Conservation (phyloP, 1,140 invertebrate species). For the Choristoneura fumiferana region DNA sequence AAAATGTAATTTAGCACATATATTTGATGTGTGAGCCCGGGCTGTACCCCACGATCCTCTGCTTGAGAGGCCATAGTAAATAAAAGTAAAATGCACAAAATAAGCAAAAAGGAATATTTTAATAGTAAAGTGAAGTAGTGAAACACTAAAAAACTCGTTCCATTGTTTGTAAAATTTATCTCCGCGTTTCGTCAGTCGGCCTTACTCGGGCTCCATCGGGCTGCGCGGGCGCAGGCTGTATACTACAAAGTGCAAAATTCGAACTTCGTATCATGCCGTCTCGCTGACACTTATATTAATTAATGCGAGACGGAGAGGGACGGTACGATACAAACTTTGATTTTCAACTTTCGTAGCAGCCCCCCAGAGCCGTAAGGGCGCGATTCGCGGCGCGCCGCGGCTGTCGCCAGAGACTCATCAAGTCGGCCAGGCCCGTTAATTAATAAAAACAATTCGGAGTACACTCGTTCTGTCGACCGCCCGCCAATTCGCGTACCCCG, state of each 20-base stretch:
- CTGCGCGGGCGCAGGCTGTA: no score
- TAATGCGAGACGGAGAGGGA: no score
- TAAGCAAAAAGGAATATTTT: slow-evolving; percentile 18
- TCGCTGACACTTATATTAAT: no score
- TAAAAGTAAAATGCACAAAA: not conserved
- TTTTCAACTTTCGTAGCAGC: no score
- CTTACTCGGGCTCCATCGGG: not conserved
- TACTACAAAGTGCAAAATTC: no score
- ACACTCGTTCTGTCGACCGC: slow-evolving; percentile 72
- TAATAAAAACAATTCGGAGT: slow-evolving; percentile 74
- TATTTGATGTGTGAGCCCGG: no score
- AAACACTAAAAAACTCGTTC: slow-evolving; percentile 28
- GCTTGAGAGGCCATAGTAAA: no score
- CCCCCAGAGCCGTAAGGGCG: slow-evolving; percentile 24
- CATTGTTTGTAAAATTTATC: slow-evolving; percentile 38
- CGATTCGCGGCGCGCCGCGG: slow-evolving; percentile 15
- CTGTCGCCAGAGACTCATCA: slow-evolving; percentile 47
- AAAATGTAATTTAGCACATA: no score
- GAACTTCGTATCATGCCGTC: no score
- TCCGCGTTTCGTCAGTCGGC: slow-evolving; percentile 20
- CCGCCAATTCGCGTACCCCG: slow-evolving; percentile 72
- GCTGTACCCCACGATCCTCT: no score
- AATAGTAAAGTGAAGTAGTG: slow-evolving; percentile 19
- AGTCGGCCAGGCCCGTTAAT: slow-evolving; percentile 62
- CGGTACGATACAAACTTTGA: no score